Evolutionary conservation across 2,888 invertebrate genomes (phyloP).

Genomic region (Yponomeuta cagnagella): DNA sequence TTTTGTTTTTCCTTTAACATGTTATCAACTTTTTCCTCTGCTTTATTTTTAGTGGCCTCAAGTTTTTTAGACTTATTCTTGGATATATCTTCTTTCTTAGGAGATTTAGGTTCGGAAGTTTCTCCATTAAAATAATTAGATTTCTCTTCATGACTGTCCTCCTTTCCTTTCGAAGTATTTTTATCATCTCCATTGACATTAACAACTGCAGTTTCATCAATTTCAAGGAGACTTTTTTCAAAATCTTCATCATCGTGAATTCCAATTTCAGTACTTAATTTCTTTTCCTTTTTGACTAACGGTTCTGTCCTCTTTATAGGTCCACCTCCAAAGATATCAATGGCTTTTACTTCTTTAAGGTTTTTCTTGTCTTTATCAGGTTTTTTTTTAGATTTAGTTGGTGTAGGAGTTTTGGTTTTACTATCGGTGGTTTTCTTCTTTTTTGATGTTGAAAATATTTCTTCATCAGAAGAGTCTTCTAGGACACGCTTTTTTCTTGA

Average conservation of each 20-base stretch:
- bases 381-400: slow-evolving; percentile 33
- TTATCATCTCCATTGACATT: neutral
- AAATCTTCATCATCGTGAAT: slow-evolving; percentile 83
- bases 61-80: neutral
- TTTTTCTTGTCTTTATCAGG: slow-evolving; percentile 32
- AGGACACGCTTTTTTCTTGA: slow-evolving; percentile 39
- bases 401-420: slow-evolving; percentile 30
- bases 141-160: neutral
- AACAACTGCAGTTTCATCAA: slow-evolving; percentile 65
- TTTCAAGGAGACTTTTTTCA: slow-evolving; percentile 78
- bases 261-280: slow-evolving; percentile 57
- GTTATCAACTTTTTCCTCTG: slow-evolving; percentile 2
- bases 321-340: slow-evolving; percentile 78
- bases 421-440: slow-evolving; percentile 33
- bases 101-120: neutral
- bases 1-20: slow-evolving; percentile 26
- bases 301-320: slow-evolving; percentile 76
- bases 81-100: neutral
- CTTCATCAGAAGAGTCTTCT: slow-evolving; percentile 59
- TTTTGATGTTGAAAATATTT: slow-evolving; percentile 32
- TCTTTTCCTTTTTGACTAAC: slow-evolving; percentile 58
- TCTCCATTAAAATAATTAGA: slow-evolving; percentile 11
- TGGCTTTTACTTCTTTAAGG: slow-evolving; percentile 54
- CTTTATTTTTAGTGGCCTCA: neutral
- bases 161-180: neutral